phyloP scores from a whole-genome alignment of 2,888 invertebrate genomes.

The Sycophila texana region DNA sequence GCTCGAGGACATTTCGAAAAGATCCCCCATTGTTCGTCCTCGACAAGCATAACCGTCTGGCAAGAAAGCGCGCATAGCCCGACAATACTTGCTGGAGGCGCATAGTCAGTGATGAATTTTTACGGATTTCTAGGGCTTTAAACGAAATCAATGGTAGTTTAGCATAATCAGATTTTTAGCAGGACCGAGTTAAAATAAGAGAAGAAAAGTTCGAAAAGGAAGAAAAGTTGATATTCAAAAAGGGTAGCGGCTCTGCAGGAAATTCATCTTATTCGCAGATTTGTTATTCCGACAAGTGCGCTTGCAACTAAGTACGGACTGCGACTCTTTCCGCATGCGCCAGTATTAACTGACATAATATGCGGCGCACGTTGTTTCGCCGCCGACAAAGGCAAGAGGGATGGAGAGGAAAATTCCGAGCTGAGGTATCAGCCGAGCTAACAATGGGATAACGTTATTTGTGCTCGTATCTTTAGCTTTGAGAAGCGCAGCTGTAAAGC shows the following conservation, averaged over 20 bases:
- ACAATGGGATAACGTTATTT: background rate
- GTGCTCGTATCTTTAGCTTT: background rate
- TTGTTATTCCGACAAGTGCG: conserved; percentile 13
- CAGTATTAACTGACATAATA: conserved; percentile 41
- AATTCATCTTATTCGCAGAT: conserved; percentile 40
- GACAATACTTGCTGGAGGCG: background rate
- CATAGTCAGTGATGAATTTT: too few relatives aligned
- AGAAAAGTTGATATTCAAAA: conserved; percentile 61
- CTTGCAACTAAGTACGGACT: background rate
- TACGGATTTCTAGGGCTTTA: too few relatives aligned
- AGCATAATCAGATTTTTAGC: too few relatives aligned
- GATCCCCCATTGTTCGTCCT: conserved; percentile 38
- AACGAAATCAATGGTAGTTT: too few relatives aligned
- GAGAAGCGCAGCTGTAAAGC: background rate
- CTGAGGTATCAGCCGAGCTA: background rate
- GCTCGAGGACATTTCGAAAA: conserved; percentile 28
- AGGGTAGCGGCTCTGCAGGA: conserved; percentile 52
- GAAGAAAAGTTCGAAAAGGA: background rate
- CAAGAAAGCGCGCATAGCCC: conserved; percentile 16
- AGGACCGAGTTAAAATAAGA: background rate
- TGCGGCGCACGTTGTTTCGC: conserved; percentile 36
- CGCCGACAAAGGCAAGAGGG: background rate
- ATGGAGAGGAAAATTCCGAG: background rate
- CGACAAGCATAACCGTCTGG: conserved; percentile 36
- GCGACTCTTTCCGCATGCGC: background rate